A percentile compares a stretch with the other conserved stretches of the same genome.
These are phyloP conservation scores for Eudasyphora cyanicolor DNA, from an alignment of 2,888 invertebrate species.

Conservation along the genomic window DNA sequence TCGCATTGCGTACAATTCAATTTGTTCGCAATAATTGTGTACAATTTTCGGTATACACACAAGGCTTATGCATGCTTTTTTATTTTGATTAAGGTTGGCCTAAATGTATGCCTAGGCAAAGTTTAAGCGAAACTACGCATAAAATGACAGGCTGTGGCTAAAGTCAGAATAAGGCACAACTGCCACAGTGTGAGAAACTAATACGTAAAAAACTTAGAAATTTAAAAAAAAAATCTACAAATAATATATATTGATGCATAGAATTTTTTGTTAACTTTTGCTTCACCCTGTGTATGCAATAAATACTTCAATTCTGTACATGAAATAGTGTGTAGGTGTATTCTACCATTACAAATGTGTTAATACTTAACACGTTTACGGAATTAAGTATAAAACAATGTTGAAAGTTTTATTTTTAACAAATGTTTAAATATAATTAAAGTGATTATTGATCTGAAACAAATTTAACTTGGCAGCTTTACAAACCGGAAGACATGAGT, in stretches of 20 bases:
- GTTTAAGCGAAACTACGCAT: neutral
- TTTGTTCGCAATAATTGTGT: neutral
- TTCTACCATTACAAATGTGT: slow-evolving; percentile 10
- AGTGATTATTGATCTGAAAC: neutral
- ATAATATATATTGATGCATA: too few relatives aligned
- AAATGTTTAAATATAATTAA: neutral
- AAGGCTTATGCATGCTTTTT: neutral
- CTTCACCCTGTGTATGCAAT: neutral
- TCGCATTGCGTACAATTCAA: slow-evolving; percentile 9
- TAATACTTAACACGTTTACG: slow-evolving; percentile 18
- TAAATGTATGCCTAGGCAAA: neutral
- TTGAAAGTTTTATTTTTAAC: neutral
- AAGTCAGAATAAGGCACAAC: too few relatives aligned
- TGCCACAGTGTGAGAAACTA: too few relatives aligned
- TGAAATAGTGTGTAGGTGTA: neutral
- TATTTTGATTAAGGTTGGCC: neutral
- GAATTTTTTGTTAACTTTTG: too few relatives aligned
- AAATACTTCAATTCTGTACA: too few relatives aligned
- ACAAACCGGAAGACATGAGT: too few relatives aligned
- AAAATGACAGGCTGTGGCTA: too few relatives aligned
- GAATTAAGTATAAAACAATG: neutral
- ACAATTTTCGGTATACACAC: neutral
- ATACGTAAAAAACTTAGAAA: too few relatives aligned
- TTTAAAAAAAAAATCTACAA: too few relatives aligned
- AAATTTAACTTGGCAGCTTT: too few relatives aligned